Evolutionary conservation across 2,888 invertebrate genomes (phyloP).

Genomic region (Chrysodeixis includens): DNA sequence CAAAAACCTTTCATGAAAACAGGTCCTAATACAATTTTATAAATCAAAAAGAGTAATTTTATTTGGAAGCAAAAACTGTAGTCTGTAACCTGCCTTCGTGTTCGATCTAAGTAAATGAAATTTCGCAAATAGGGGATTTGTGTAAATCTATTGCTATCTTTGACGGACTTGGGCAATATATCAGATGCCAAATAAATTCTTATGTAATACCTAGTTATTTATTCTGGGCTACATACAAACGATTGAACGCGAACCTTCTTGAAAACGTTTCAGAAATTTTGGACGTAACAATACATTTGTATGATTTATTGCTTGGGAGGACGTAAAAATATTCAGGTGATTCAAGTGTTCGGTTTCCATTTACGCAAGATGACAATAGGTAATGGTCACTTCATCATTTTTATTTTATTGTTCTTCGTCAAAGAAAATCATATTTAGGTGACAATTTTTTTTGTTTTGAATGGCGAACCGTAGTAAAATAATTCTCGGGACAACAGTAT

Average conservation of each 20-base stretch:
- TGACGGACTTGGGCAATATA: constrained; percentile 36
- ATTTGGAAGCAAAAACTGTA: background rate
- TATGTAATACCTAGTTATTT: constrained; percentile 31
- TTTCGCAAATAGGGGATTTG: constrained; percentile 22
- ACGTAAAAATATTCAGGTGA: constrained; percentile 2
- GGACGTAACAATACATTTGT: background rate
- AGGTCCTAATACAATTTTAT: background rate
- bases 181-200: constrained; percentile 41
- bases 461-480: too few relatives aligned
- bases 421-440: background rate
- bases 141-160: constrained; percentile 29
- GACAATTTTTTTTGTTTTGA: background rate
- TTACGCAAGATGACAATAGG: background rate
- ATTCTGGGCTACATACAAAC: constrained; percentile 31
- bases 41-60: background rate
- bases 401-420: background rate
- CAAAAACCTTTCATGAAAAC: background rate
- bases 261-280: constrained; percentile 9
- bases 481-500: too few relatives aligned
- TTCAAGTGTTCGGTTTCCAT: background rate
- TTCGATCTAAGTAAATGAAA: constrained; percentile 20
- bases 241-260: constrained; percentile 29
- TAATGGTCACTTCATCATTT: background rate
- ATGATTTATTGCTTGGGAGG: background rate
- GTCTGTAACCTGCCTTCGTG: too few relatives aligned